Evolutionary conservation across 2,888 invertebrate species (phyloP).

Genomic region (Machimus rusticus): DNA sequence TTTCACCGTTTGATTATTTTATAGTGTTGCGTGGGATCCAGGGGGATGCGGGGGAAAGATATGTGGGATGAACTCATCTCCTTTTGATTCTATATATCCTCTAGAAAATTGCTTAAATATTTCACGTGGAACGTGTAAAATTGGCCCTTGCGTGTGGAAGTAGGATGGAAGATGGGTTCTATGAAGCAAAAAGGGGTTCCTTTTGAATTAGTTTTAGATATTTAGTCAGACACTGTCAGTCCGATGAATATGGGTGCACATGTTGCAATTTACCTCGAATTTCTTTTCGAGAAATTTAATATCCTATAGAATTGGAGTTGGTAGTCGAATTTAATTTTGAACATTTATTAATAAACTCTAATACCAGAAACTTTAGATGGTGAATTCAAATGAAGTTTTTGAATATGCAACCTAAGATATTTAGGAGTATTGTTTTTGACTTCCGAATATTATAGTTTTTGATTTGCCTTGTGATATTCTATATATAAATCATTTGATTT

Average conservation of each 20-base stretch:
- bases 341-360: background rate
- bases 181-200: background rate
- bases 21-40: background rate
- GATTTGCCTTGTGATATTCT: too few relatives aligned
- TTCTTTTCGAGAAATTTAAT: background rate
- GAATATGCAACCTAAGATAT: background rate
- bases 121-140: background rate
- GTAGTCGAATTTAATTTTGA: background rate
- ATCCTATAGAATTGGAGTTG: background rate
- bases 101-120: constrained; percentile 23
- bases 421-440: background rate
- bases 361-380: background rate
- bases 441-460: background rate
- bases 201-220: background rate
- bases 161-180: background rate
- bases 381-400: background rate
- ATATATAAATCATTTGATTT: too few relatives aligned
- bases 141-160: background rate
- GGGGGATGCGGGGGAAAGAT: background rate
- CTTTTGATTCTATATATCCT: constrained; percentile 5
- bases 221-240: background rate
- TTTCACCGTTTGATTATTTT: constrained; percentile 24
- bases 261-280: background rate
- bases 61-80: background rate
- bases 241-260: background rate